Evolutionary conservation across 30 jellyfish, hydroid and myxozoan species (phyloP).

Genomic region (Hydractinia echinata): DNA sequence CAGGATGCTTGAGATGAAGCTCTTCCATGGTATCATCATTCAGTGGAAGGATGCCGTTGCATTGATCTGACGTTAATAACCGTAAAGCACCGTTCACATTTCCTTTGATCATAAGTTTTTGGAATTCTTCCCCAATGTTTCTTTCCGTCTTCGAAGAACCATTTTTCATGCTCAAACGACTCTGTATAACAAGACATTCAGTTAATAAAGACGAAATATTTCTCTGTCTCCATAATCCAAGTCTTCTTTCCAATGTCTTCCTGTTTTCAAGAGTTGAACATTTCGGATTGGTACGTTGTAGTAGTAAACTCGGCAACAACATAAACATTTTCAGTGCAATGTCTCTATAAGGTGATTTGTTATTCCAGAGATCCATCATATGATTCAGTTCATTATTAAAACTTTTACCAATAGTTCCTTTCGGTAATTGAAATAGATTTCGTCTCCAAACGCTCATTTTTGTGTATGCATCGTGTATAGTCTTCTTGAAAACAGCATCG

Average conservation of each 20-base stretch:
- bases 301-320: not conserved
- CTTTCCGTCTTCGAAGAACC: not conserved
- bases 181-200: not conserved
- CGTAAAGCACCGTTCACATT: not conserved
- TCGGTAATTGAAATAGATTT: not conserved
- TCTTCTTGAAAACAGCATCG: not conserved
- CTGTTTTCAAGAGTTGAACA: not conserved
- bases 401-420: constrained; percentile 2
- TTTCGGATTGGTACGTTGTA: not conserved
- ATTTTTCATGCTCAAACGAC: not conserved
- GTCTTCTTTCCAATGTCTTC: not conserved
- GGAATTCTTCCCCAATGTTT: not conserved
- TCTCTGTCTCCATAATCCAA: not conserved
- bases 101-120: not conserved
- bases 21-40: no score
- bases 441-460: constrained; percentile 4
- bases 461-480: not conserved
- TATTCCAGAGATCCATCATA: constrained; percentile 13
- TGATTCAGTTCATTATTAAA: not conserved
- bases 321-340: not conserved
- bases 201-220: not conserved
- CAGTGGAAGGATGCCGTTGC: no score
- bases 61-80: no score
- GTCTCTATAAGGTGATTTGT: constrained; percentile 7
- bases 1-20: no score